Conservation (phyloP, 2,797 vertebrate species). For the Crenuchus spilurus region DNA sequence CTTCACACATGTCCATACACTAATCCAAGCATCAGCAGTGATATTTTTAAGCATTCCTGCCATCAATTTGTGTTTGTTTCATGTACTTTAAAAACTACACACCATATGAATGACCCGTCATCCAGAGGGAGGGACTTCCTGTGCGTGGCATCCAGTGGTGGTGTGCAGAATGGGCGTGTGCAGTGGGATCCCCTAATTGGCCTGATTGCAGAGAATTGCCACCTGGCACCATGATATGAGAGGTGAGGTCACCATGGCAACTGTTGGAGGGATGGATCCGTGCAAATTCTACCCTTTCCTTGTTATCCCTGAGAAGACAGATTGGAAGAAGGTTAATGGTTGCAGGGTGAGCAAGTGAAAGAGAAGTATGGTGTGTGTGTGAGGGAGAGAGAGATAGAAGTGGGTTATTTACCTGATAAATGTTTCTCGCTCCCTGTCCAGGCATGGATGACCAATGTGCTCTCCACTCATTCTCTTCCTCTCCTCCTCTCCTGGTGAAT, state of each 20-base stretch:
- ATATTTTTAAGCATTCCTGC: too few species aligned
- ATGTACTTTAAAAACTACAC: slow-evolving; percentile 56
- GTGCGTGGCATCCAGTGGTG: slow-evolving; percentile 95
- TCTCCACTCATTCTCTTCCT: slow-evolving; percentile 87
- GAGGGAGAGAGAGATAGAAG: slow-evolving; percentile 47
- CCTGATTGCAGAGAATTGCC: slow-evolving; percentile 86
- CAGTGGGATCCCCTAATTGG: slow-evolving; percentile 86
- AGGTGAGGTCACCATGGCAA: slow-evolving; percentile 90
- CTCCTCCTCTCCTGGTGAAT: slow-evolving; percentile 86
- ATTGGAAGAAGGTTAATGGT: slow-evolving; percentile 38
- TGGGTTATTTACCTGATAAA: slow-evolving; percentile 82
- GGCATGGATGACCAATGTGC: slow-evolving; percentile 84
- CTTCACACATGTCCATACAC: too few species aligned
- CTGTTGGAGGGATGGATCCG: slow-evolving; percentile 89
- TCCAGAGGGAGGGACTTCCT: slow-evolving; percentile 96
- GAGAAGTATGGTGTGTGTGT: not conserved
- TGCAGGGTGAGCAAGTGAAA: slow-evolving; percentile 19
- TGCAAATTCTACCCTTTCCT: slow-evolving; percentile 92
- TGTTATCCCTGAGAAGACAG: slow-evolving; percentile 83
- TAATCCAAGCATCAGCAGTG: too few species aligned
- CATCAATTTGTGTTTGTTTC: too few species aligned
- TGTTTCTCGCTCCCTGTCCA: slow-evolving; percentile 84
- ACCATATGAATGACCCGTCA: slow-evolving; percentile 97
- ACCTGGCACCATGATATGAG: slow-evolving; percentile 90
- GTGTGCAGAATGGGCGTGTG: slow-evolving; percentile 87